A percentile compares a stretch with the other conserved stretches of the same genome.
Evolutionary conservation across 2,113 vertebrate species (phyloP).

Genomic region (rabbit (Oryctolagus cuniculus)): mOryCun1.1 NC_091449.1:49897501-49898000

Average conservation of each 20-base stretch:
- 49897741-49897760: conserved; percentile 83
- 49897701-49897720: conserved; percentile 83
- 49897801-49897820: not conserved
- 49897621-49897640: not conserved
- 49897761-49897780: conserved; percentile 86
- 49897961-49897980: not conserved
- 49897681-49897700: not conserved
- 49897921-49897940: not conserved
- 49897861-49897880: not conserved
- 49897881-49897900: not conserved
- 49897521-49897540: not conserved
- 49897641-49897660: not conserved
- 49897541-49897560: not conserved
- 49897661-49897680: not conserved
- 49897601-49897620: not conserved
- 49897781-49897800: not conserved
- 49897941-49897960: not conserved
- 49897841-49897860: conserved; percentile 68
- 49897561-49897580: not conserved
- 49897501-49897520: not conserved
- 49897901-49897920: not conserved
- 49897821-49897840: fast-evolving
- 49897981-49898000: not conserved
- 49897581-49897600: not conserved
- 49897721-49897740: conserved; percentile 32